phyloP scores from a whole-genome alignment of 2,888 invertebrate genomes.

The Odontomyia ornata region DNA sequence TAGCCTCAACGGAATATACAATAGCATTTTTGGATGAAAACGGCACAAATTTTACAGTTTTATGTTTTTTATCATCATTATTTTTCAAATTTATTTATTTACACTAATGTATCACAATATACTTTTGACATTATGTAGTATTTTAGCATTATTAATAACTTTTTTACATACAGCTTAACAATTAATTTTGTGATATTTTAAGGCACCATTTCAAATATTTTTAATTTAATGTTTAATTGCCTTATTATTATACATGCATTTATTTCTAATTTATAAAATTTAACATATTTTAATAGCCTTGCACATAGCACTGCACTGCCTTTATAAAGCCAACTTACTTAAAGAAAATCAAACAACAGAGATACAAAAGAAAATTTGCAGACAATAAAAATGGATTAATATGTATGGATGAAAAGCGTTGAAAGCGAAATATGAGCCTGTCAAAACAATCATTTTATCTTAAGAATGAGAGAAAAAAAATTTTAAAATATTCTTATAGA shows the following conservation, averaged over 20 bases:
- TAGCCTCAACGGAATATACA: slow-evolving; percentile 80
- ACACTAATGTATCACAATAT: slow-evolving; percentile 10
- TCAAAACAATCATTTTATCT: slow-evolving; percentile 28
- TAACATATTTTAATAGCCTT: slow-evolving; percentile 31
- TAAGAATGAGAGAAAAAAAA: neutral
- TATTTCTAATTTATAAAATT: neutral
- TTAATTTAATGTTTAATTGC: neutral
- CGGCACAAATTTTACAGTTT: slow-evolving; percentile 2
- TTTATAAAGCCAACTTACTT: neutral
- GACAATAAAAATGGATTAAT: slow-evolving; percentile 34
- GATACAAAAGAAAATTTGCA: slow-evolving; percentile 26
- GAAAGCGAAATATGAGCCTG: slow-evolving; percentile 10
- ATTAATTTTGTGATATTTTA: slow-evolving; percentile 21
- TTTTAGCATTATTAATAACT: neutral
- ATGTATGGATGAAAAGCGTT: neutral
- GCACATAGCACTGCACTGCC: slow-evolving; percentile 35
- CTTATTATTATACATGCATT: neutral
- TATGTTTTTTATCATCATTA: neutral
- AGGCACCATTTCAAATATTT: neutral
- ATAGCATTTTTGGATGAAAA: slow-evolving; percentile 77
- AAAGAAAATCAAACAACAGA: slow-evolving; percentile 14
- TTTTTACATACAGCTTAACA: neutral
- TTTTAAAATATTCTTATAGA: slow-evolving; percentile 1
- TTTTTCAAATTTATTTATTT: slow-evolving; percentile 18
- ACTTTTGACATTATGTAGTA: neutral